Evolutionary conservation across 1,140 invertebrate species (phyloP).

Genomic region (Sarcophaga bullata): DNA sequence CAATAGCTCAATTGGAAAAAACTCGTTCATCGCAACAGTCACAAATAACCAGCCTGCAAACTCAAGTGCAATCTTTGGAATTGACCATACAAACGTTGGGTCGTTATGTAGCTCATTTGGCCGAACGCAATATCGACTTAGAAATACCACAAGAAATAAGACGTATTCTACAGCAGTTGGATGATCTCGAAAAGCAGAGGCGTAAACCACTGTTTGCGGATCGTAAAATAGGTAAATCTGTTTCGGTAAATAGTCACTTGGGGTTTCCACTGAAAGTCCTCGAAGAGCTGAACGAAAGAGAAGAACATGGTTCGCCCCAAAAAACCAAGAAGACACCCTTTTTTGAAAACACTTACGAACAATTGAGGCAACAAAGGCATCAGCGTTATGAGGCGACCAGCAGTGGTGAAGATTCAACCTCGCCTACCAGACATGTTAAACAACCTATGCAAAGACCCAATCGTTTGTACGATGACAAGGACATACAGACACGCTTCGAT

Average conservation of each 20-base stretch:
- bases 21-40: conserved; percentile 70
- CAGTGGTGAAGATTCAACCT: conserved; percentile 22
- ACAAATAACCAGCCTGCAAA: conserved; percentile 71
- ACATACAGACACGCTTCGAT: conserved; percentile 57
- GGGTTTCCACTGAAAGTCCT: conserved; percentile 69
- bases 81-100: conserved; percentile 73
- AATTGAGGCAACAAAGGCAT: conserved; percentile 57
- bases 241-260: conserved; percentile 63
- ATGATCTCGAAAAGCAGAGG: conserved; percentile 65
- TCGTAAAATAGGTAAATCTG: conserved; percentile 64
- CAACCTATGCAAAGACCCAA: conserved; percentile 56
- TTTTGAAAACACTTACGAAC: conserved; percentile 60
- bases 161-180: conserved; percentile 72
- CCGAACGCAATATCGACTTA: conserved; percentile 70
- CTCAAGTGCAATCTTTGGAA: conserved; percentile 73
- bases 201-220: conserved; percentile 62
- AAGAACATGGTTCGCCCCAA: conserved; percentile 66
- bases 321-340: conserved; percentile 66
- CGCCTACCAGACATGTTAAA: conserved; percentile 6
- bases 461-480: conserved; percentile 55
- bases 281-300: conserved; percentile 68
- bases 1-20: conserved; percentile 73
- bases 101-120: conserved; percentile 71
- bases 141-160: conserved; percentile 75
- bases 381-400: conserved; percentile 33